Conservation (phyloP, 2,113 vertebrate genomes). For the Bostrychus sinensis region DNA sequence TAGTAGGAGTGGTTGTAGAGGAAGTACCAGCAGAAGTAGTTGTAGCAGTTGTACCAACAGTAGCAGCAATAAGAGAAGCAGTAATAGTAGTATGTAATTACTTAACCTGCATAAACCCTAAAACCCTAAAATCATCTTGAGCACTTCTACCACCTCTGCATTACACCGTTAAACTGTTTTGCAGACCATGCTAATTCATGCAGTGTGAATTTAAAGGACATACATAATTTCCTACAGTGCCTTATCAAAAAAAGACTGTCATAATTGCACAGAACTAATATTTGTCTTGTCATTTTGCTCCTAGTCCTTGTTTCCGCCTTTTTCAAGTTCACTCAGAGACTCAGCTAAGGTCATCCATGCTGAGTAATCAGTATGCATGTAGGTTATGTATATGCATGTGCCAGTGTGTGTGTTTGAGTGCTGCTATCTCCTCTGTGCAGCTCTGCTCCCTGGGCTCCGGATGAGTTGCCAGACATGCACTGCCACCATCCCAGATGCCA, state of each 20-base stretch:
- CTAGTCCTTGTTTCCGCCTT: conserved; percentile 8
- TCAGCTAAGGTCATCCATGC: conserved; percentile 23
- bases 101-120: no score
- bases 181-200: no score
- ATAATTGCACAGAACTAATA: background rate
- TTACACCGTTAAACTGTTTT: no score
- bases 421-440: conserved; percentile 61
- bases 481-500: conserved; percentile 26
- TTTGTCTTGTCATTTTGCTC: background rate
- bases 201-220: no score
- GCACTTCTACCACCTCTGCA: no score
- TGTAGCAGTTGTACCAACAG: background rate
- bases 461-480: conserved; percentile 37
- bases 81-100: no score
- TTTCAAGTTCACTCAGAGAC: conserved; percentile 19
- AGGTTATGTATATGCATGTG: conserved; percentile 12
- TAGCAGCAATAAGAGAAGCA: no score
- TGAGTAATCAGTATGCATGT: conserved; percentile 8
- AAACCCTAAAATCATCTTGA: no score
- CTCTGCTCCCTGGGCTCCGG: conserved; percentile 37
- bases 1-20: background rate
- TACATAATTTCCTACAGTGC: no score
- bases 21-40: background rate
- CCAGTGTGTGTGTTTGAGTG: background rate
- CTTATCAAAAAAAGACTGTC: background rate